These are phyloP conservation scores for Toxotes lorentzi DNA, from an alignment of 2,797 vertebrate genomes.

Conservation along the genomic window DNA sequence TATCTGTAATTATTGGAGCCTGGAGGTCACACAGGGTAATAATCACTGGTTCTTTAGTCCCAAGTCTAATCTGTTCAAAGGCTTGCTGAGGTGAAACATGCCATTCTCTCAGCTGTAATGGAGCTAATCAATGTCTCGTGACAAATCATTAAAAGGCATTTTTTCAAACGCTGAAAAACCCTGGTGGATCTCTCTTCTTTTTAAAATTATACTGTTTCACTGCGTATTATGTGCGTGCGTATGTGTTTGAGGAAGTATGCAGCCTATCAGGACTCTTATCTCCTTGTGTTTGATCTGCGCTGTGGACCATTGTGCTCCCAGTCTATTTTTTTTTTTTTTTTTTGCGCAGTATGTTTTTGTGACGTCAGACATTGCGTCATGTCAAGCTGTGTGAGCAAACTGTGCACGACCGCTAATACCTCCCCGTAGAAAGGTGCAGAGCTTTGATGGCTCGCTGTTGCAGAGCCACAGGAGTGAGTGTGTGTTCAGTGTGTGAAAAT, in stretches of 20 bases:
- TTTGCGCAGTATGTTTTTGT: slow-evolving; percentile 25
- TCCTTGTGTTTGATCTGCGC: slow-evolving; percentile 57
- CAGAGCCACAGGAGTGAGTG: slow-evolving; percentile 31
- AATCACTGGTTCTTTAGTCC: slow-evolving; percentile 58
- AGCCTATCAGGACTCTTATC: slow-evolving; percentile 56
- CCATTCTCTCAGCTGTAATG: slow-evolving; percentile 80
- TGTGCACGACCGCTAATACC: slow-evolving; percentile 50
- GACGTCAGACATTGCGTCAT: slow-evolving; percentile 57
- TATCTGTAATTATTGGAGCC: slow-evolving; percentile 46
- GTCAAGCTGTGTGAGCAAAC: slow-evolving; percentile 54
- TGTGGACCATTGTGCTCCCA: slow-evolving; percentile 50
- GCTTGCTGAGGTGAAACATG: slow-evolving; percentile 74
- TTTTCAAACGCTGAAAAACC: slow-evolving; percentile 75
- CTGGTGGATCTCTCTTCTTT: slow-evolving; percentile 78
- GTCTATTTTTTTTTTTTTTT: slow-evolving; percentile 1
- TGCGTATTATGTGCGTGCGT: background rate
- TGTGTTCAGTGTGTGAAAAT: background rate
- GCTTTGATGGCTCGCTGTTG: slow-evolving; percentile 10
- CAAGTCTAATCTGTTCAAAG: slow-evolving; percentile 75
- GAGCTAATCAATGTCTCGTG: slow-evolving; percentile 80
- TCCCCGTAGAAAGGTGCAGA: slow-evolving; percentile 49
- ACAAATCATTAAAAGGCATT: slow-evolving; percentile 86
- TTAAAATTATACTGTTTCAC: slow-evolving; percentile 30
- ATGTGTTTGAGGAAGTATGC: slow-evolving; percentile 27
- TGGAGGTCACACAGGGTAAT: slow-evolving; percentile 59